Conservation (phyloP, 2,797 vertebrate genomes). For the Pseudomugil gertrudae region DNA sequence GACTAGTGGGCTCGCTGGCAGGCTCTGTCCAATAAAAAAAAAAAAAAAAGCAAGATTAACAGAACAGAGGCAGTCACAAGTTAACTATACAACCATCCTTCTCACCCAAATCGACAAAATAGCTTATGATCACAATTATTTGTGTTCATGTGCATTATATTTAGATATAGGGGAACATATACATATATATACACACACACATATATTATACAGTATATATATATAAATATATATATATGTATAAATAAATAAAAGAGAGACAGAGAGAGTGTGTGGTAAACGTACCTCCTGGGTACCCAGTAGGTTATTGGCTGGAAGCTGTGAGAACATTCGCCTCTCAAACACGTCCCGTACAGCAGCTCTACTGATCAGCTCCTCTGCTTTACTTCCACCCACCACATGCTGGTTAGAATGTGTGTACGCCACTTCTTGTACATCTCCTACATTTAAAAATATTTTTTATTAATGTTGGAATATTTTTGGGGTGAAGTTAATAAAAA, state of each 20-base stretch:
- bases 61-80: not conserved
- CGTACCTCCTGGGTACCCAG: conserved; percentile 84
- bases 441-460: conserved; percentile 61
- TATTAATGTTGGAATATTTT: not conserved
- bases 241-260: too few relatives aligned
- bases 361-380: conserved; percentile 90
- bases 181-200: too few relatives aligned
- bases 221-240: too few relatives aligned
- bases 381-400: conserved; percentile 93
- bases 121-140: too few relatives aligned
- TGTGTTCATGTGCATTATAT: too few relatives aligned
- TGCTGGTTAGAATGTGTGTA: conserved; percentile 95
- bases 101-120: not conserved
- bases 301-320: conserved; percentile 90
- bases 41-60: not conserved
- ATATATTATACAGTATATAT: too few relatives aligned
- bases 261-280: conserved; percentile 44
- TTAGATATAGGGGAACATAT: too few relatives aligned
- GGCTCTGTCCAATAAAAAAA: conserved; percentile 58
- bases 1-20: conserved; percentile 33
- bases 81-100: not conserved
- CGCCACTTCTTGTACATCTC: conserved; percentile 86
- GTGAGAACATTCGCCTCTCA: conserved; percentile 88
- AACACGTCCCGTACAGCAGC: conserved; percentile 91
- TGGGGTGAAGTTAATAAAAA: not conserved